Evolutionary conservation across 92 coral and sea anemone species (phyloP).

Genomic region (Muricea muricata): DNA sequence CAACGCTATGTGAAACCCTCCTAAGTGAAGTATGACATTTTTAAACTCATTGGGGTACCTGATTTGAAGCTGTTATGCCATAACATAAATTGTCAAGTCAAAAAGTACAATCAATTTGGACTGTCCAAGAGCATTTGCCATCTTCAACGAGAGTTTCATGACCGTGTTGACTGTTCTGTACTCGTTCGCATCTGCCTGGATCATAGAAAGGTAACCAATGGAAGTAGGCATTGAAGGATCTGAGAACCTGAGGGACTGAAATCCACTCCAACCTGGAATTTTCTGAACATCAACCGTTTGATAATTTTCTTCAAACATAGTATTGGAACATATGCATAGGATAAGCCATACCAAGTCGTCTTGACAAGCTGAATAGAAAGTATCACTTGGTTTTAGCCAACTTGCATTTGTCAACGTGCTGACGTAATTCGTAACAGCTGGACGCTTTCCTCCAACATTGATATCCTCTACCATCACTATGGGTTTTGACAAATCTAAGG

Average conservation of each 20-base stretch:
- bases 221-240: not conserved
- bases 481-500: conserved; percentile 53
- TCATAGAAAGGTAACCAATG: not conserved
- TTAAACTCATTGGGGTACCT: not conserved
- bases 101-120: not conserved
- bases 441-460: conserved; percentile 65
- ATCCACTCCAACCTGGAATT: conserved; percentile 9
- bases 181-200: not conserved
- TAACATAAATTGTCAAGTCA: not conserved
- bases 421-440: conserved; percentile 41
- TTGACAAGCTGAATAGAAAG: conserved; percentile 54
- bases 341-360: conserved; percentile 66
- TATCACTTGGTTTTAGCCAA: conserved; percentile 52
- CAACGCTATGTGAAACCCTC: conserved; percentile 12
- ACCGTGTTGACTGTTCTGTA: not conserved
- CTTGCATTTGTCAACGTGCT: conserved; percentile 27
- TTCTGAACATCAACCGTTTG: conserved; percentile 3
- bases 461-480: conserved; percentile 59
- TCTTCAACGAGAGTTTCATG: not conserved
- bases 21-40: not conserved
- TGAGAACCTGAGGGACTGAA: not conserved
- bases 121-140: not conserved
- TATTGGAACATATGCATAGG: conserved; percentile 41
- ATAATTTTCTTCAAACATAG: not conserved
- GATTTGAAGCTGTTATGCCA: not conserved